These are phyloP conservation scores for Lepus americanus DNA, from an alignment of 2,113 vertebrate genomes.

Conservation along the genomic window DNA sequence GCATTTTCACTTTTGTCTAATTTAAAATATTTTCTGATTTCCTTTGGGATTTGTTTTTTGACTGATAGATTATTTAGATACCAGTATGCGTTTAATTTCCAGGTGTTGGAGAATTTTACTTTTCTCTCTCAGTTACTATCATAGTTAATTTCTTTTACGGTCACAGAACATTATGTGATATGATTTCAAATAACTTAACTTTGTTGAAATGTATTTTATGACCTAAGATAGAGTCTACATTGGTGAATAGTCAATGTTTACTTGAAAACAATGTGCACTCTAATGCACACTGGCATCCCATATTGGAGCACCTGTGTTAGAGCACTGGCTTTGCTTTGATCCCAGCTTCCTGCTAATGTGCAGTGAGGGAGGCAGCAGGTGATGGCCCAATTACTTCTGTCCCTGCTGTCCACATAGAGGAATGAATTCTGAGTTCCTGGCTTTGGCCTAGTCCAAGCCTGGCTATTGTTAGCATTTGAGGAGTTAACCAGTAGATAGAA, in stretches of 20 bases:
- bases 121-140: neutral
- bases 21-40: constrained; percentile 37
- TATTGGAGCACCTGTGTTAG: too few species aligned
- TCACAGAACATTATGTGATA: neutral
- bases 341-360: too few species aligned
- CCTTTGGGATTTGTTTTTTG: neutral
- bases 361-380: too few species aligned
- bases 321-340: too few species aligned
- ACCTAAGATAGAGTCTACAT: neutral
- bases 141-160: neutral
- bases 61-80: neutral
- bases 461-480: too few species aligned
- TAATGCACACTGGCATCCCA: neutral
- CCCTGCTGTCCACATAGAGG: too few species aligned
- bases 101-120: neutral
- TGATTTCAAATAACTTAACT: neutral
- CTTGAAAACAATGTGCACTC: neutral
- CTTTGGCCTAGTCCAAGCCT: too few species aligned
- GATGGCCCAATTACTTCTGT: too few species aligned
- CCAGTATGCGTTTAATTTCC: neutral
- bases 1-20: neutral
- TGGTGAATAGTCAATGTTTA: neutral
- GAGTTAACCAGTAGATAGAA: too few species aligned
- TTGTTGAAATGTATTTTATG: neutral
- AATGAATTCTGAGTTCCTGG: too few species aligned